Evolutionary conservation across 2,888 invertebrate species (phyloP), one percentile per base, ranked within the genome.

Genomic region (Pandemis corylana): DNA sequence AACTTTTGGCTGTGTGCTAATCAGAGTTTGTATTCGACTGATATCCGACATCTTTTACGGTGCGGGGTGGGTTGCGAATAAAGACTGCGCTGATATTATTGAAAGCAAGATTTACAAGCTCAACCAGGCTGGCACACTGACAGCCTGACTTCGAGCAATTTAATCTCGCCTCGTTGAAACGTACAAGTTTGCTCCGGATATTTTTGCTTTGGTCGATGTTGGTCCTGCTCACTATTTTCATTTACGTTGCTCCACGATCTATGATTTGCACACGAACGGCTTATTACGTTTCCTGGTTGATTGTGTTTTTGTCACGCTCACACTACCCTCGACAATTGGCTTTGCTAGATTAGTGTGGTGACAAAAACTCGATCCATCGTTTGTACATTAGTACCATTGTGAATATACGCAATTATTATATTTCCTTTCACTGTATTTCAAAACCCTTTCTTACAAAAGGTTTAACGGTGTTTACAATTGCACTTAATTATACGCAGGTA

Each of bases 211-310:
- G 36, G 51, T 53, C 62, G 62, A 71, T 51, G 70, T 20, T 74
- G 63, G 41, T 62, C n/a, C 51, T 73, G n/a, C 42, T 67, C 64
- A 77, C 75, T 72, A 56, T 71, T 71, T 69, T 87, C 78, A 78
- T 77, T 82, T 90, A 79, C 84, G 87, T 92, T 91, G 92, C 91
- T 88, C 87, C 87, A 92, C 90, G 85, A 85, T 87, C 85, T 90
- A 87, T 91, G 89, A 90, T 91, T 91, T 92, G 91, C 92, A 90
- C 92, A 89, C 85, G 87, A 88, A 86, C 85, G 83, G 91, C 92
- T 92, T 92, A 82, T 90, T 92, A 85, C 89, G 85, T 85, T 88
- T 84, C 83, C 84, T 85, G 81, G 81, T 84, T 84, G 86, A 86
- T 83, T 85, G 87, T 81, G 86, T 80, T 89, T 87, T 90, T 87